Base-by-base conservation (phyloP, 1,140 invertebrate species). In the Alviniconcha marisindica region DNA sequence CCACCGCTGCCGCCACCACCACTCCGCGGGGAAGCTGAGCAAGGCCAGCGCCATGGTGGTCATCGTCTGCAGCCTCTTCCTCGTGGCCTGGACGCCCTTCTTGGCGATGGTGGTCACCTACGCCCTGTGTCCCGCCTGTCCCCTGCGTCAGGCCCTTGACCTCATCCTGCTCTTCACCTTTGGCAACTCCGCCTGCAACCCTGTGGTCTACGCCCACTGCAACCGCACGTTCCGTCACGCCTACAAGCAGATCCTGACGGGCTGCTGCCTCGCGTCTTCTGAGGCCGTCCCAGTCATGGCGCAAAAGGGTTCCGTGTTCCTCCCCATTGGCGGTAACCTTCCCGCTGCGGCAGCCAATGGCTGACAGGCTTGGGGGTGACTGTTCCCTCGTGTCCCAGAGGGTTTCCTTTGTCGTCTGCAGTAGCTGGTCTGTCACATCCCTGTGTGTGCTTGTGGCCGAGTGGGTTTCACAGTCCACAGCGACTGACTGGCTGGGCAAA, bases 151-250 rank as follows among this genome's bases (percentile, higher is more conserved):
- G 24, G 60, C 51, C 28, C 77, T 77, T 21, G 36, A 77, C 40
- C 44, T 66, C 74, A 77, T 78, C 74, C 82, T 83, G 21, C 36
- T 83, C 18, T 21, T 83, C 56, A 56, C 77, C 28, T 77, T 83
- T n/a, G 33, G 42, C 51, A 77, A 83, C 38, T 78, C 71, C 24
- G 71, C 71, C 71, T 74, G 71, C 36, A 74, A 74, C 71, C 71
- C 71, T 4, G 4, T 74, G 38, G 3, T 74, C 15, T 74, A 74
- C 71, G 71, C 36, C 7, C 40, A 40, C 7, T 74, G 71, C 40
- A 74, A 74, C 71, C 36, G n/a, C 15, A 42, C 24, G 38, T 74
- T 74, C 71, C 71, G 38, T 24, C 10, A 18, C 15, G 71, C 71
- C 71, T 74, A 74, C 38, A 40, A 24, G 36, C 71, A 74, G 71